Evolutionary conservation across 1,140 invertebrate species (phyloP).

Genomic region (Drosophila sp.): DNA sequence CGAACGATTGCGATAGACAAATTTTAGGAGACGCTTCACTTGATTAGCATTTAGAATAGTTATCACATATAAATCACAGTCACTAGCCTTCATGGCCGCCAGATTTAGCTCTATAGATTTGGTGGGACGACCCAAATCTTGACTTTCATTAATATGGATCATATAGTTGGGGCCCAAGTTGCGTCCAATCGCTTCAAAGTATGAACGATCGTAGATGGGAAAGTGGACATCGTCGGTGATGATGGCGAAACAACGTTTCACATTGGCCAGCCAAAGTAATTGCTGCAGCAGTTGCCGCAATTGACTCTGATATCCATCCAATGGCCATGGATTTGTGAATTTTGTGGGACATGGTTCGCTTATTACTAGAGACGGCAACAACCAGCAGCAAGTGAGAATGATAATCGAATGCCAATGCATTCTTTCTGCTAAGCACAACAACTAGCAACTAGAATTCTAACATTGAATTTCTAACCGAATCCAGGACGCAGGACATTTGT

Average conservation of each 20-base stretch:
- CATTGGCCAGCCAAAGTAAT: slow-evolving; percentile 47
- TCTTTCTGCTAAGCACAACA: slow-evolving; percentile 27
- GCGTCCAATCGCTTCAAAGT: slow-evolving; percentile 49
- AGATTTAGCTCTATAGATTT: slow-evolving; percentile 37
- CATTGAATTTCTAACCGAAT: neutral
- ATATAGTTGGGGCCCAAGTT: slow-evolving; percentile 39
- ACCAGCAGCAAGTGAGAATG: slow-evolving; percentile 6
- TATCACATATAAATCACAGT: slow-evolving; percentile 89
- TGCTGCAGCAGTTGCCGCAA: slow-evolving; percentile 50
- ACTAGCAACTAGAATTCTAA: slow-evolving; percentile 14
- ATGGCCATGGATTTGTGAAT: neutral
- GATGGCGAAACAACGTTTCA: slow-evolving; percentile 66
- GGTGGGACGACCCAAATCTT: slow-evolving; percentile 87
- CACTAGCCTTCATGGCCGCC: slow-evolving; percentile 85
- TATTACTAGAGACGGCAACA: neutral
- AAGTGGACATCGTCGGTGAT: slow-evolving; percentile 68
- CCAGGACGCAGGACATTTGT: slow-evolving; percentile 33
- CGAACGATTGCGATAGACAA: slow-evolving; percentile 88
- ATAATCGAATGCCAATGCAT: slow-evolving; percentile 38
- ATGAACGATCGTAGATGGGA: slow-evolving; percentile 51
- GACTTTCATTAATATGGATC: slow-evolving; percentile 83
- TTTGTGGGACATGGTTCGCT: neutral
- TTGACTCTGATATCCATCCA: slow-evolving; percentile 37
- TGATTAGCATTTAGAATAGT: slow-evolving; percentile 89
- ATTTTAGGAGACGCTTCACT: slow-evolving; percentile 86